These are phyloP conservation scores for Drosophila mauritiana DNA, from an alignment of 1,140 invertebrate genomes.

Conservation along the genomic window DNA sequence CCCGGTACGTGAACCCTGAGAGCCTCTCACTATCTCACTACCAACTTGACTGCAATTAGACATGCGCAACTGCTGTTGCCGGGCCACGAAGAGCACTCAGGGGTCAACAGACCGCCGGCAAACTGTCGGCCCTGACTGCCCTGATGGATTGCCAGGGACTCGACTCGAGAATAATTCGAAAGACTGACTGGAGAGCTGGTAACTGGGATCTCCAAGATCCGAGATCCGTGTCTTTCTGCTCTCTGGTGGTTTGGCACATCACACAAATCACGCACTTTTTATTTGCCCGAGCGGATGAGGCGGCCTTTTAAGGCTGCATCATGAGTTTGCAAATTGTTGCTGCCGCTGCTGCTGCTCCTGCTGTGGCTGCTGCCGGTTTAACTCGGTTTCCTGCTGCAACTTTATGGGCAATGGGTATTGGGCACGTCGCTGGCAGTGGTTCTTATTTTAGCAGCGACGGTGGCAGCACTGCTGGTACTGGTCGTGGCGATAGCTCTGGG, in stretches of 20 bases:
- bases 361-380: constrained; percentile 38
- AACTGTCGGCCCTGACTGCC: constrained; percentile 55
- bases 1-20: constrained; percentile 52
- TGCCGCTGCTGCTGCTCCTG: constrained; percentile 33
- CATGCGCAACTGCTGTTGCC: constrained; percentile 64
- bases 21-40: constrained; percentile 52
- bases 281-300: constrained; percentile 75
- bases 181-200: constrained; percentile 3
- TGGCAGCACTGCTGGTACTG: constrained; percentile 19
- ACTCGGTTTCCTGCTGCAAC: constrained; percentile 75
- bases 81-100: constrained; percentile 48
- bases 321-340: constrained; percentile 82
- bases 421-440: constrained; percentile 5
- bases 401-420: constrained; percentile 64
- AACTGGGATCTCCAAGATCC: no score
- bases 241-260: constrained; percentile 71
- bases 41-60: constrained; percentile 78
- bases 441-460: constrained; percentile 10
- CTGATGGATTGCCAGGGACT: constrained; percentile 73
- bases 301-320: constrained; percentile 81
- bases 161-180: constrained; percentile 15
- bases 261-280: constrained; percentile 82
- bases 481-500: constrained; percentile 74
- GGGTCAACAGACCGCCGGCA: constrained; percentile 71
- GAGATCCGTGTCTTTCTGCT: constrained; percentile 18